Conservation (phyloP, 1,140 invertebrate genomes). For the Hetaerina americana region DNA sequence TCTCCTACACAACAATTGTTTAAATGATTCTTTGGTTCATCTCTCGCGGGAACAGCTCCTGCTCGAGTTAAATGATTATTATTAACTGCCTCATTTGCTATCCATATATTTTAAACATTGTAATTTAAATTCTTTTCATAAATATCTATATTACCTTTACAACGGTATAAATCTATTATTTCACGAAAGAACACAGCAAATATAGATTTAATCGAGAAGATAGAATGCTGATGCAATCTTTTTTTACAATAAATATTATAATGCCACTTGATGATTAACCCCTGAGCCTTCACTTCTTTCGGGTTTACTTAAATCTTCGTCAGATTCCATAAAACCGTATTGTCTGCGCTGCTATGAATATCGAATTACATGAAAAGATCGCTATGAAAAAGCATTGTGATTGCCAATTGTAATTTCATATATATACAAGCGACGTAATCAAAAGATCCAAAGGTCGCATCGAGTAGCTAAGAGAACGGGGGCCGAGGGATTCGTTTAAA, state of each 20-base stretch:
- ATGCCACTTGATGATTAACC: not conserved
- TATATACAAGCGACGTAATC: not conserved
- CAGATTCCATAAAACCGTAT: not conserved
- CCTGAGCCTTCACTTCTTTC: not conserved
- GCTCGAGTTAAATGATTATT: no score
- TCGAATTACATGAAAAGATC: not conserved
- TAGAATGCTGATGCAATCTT: not conserved
- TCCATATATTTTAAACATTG: not conserved
- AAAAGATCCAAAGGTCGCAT: not conserved
- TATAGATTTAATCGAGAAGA: not conserved
- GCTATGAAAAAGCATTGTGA: not conserved
- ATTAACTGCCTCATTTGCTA: not conserved
- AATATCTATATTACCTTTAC: not conserved
- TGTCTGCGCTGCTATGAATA: not conserved
- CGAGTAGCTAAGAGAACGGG: no score
- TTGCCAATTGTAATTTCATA: not conserved
- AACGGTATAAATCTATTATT: not conserved
- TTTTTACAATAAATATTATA: no score
- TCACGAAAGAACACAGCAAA: not conserved
- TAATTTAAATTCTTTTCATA: not conserved
- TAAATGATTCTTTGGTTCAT: not conserved
- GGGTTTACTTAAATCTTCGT: not conserved
- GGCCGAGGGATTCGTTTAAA: not conserved
- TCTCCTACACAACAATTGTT: not conserved
- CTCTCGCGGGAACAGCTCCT: not conserved